A percentile compares a stretch with the other conserved stretches of the same genome.
These are phyloP conservation scores for Drosophila eohydei DNA, from an alignment of 2,888 invertebrate species.

Conservation along the genomic window DNA sequence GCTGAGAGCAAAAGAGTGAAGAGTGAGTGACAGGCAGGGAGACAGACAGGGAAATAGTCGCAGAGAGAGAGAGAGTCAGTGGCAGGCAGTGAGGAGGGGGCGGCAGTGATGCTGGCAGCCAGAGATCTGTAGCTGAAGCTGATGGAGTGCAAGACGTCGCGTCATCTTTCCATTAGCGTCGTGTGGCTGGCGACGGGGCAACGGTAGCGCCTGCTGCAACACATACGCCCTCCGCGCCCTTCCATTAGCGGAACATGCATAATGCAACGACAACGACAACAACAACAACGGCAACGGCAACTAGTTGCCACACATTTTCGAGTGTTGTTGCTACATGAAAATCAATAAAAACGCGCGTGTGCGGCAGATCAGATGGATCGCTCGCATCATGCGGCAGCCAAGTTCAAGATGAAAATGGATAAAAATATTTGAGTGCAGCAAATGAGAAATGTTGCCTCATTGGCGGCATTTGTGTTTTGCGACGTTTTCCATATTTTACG, in stretches of 20 bases:
- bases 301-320: conserved; percentile 38
- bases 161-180: conserved; percentile 72
- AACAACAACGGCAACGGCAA: conserved; percentile 16
- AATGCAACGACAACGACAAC: conserved; percentile 3
- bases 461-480: conserved; percentile 69
- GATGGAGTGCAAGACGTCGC: conserved; percentile 54
- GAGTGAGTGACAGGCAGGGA: not conserved
- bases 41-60: not conserved
- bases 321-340: conserved; percentile 65
- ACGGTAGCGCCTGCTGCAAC: conserved; percentile 43
- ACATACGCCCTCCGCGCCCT: conserved; percentile 61
- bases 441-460: conserved; percentile 66
- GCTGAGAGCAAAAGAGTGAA: not conserved
- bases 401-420: conserved; percentile 46
- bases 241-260: conserved; percentile 67
- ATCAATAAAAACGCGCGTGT: conserved; percentile 74
- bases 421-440: not conserved
- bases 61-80: not conserved
- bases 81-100: not conserved
- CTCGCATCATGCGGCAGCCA: conserved; percentile 20
- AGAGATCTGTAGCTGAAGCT: not conserved
- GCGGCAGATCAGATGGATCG: conserved; percentile 62
- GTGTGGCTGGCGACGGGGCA: conserved; percentile 53
- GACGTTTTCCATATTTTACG: conserved; percentile 69
- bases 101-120: not conserved